Percentiles rank a stretch among this genome's conserved stretches.
Conservation (phyloP, 2,888 invertebrate genomes). For the Bugula neritina region DNA sequence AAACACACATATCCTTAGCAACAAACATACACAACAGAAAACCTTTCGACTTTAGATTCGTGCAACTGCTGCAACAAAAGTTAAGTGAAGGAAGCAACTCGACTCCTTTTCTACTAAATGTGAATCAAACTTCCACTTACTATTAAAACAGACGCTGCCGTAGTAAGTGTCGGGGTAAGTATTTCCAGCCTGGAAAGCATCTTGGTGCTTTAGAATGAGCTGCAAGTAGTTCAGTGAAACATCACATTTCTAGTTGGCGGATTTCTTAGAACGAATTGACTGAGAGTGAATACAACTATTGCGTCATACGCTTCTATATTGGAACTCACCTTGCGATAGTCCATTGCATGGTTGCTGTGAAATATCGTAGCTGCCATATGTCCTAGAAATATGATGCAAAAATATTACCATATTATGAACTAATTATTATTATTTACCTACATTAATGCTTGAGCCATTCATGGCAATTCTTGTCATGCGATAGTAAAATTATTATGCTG, state of each 20-base stretch:
- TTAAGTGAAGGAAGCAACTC: too few species aligned
- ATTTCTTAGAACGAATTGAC: background rate
- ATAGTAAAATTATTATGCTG: too few species aligned
- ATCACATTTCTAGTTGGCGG: too few species aligned
- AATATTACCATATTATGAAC: background rate
- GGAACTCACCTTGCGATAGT: conserved; percentile 7
- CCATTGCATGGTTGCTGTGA: background rate
- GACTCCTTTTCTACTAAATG: too few species aligned
- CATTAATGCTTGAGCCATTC: too few species aligned
- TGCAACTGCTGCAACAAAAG: too few species aligned
- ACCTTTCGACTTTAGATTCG: too few species aligned
- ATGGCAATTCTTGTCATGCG: too few species aligned
- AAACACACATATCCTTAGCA: too few species aligned
- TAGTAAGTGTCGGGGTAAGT: conserved; percentile 49
- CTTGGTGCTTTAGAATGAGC: conserved; percentile 41
- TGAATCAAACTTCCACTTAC: too few species aligned
- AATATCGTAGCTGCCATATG: conserved; percentile 10
- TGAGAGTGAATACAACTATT: background rate
- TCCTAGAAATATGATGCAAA: background rate
- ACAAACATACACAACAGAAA: too few species aligned
- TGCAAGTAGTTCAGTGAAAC: too few species aligned
- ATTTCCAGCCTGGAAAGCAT: conserved; percentile 46
- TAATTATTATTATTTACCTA: background rate
- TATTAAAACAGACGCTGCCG: conserved; percentile 37
- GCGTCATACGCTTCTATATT: background rate